Conservation (phyloP, 2,797 vertebrate genomes). For the Poecilia picta region DNA sequence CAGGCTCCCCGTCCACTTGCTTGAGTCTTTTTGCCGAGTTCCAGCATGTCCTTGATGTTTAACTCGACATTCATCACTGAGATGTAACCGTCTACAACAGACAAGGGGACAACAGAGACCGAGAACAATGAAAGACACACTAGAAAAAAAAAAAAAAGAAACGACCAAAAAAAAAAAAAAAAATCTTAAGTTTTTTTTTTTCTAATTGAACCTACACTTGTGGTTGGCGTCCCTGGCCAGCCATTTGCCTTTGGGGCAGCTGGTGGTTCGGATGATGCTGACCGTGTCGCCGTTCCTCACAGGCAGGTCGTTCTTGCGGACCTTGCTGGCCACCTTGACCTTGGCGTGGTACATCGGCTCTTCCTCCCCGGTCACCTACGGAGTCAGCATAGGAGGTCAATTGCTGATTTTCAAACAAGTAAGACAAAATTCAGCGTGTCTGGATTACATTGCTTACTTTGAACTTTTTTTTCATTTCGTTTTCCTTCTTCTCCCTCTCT, state of each 20-base stretch:
- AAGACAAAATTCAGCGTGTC: not conserved
- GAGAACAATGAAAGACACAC: not conserved
- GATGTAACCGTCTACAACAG: constrained; percentile 78
- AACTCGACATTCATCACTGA: constrained; percentile 79
- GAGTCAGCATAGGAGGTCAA: not conserved
- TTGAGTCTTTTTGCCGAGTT: constrained; percentile 79
- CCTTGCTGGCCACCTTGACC: constrained; percentile 69
- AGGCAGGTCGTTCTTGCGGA: constrained; percentile 71
- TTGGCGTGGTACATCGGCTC: constrained; percentile 72
- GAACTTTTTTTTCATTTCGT: constrained; percentile 82
- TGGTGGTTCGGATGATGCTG: constrained; percentile 76
- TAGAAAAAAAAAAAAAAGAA: not conserved
- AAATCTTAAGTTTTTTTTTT: too few species aligned
- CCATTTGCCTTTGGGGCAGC: constrained; percentile 77
- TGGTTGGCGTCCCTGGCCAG: constrained; percentile 73
- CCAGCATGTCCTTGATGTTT: constrained; percentile 79
- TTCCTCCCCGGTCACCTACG: constrained; percentile 80
- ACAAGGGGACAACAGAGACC: not conserved
- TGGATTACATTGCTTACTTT: constrained; percentile 68
- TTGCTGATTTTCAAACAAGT: not conserved
- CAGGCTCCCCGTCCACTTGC: constrained; percentile 68
- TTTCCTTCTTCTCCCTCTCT: constrained; percentile 80
- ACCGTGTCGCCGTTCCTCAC: constrained; percentile 77
- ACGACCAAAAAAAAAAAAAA: not conserved
- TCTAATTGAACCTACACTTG: constrained; percentile 80